phyloP scores from a whole-genome alignment of 2,113 vertebrate species.

The Falco punctatus region DNA sequence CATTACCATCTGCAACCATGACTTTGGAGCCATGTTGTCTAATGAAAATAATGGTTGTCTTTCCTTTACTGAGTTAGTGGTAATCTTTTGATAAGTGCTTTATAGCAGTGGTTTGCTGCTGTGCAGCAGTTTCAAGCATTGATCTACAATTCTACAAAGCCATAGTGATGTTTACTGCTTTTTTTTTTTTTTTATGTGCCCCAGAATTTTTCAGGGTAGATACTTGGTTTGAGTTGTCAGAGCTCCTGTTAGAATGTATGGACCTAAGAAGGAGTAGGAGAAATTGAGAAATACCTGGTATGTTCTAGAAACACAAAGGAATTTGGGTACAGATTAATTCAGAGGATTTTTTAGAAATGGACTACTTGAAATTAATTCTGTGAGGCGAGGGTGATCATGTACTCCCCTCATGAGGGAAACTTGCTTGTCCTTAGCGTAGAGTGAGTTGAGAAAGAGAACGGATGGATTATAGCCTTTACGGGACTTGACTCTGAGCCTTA shows the following conservation, averaged over 20 bases:
- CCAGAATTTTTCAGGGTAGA: neutral
- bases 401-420: neutral
- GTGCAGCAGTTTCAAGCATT: neutral
- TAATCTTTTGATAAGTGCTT: neutral
- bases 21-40: neutral
- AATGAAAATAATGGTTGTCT: neutral
- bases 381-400: neutral
- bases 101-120: neutral
- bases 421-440: rapidly evolving
- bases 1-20: neutral
- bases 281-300: neutral
- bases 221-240: neutral
- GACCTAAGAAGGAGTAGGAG: neutral
- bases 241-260: neutral
- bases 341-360: neutral
- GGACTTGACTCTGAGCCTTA: neutral
- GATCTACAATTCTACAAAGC: neutral
- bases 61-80: neutral
- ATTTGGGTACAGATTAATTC: neutral
- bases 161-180: neutral
- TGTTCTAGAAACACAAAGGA: neutral
- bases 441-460: neutral
- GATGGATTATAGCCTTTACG: neutral
- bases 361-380: neutral
- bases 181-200: neutral